Evolutionary conservation across 2,888 invertebrate genomes (phyloP).

Genomic region (Rhingia rostrata): DNA sequence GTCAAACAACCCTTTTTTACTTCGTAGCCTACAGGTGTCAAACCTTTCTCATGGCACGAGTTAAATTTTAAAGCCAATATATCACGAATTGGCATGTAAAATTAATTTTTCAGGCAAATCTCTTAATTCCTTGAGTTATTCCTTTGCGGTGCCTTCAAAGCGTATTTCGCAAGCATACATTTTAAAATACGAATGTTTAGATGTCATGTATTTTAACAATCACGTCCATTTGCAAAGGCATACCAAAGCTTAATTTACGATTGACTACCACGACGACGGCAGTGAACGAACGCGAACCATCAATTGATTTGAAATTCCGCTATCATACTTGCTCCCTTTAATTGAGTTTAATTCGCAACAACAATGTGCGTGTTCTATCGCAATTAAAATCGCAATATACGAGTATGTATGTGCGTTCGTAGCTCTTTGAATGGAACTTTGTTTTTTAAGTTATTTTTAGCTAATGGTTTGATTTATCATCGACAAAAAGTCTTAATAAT

Average conservation of each 20-base stretch:
- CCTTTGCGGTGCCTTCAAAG: not conserved
- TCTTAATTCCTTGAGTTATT: not conserved
- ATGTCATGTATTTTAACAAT: not conserved
- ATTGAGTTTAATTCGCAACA: slow-evolving; percentile 40
- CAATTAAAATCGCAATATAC: slow-evolving; percentile 17
- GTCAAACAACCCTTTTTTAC: too few relatives aligned
- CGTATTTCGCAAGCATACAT: not conserved
- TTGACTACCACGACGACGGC: not conserved
- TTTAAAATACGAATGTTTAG: slow-evolving; percentile 13
- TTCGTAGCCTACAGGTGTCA: too few relatives aligned
- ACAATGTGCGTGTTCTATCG: slow-evolving; percentile 23
- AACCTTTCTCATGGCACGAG: too few relatives aligned
- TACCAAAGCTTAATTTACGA: slow-evolving; percentile 20
- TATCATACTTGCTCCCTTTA: not conserved
- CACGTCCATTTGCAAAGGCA: not conserved
- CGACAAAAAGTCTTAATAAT: slow-evolving; percentile 5
- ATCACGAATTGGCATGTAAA: not conserved
- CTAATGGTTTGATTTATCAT: slow-evolving; percentile 9
- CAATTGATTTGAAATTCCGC: slow-evolving; percentile 41
- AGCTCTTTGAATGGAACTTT: not conserved
- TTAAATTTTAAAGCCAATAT: not conserved
- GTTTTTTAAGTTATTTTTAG: slow-evolving; percentile 23
- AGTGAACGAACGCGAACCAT: not conserved
- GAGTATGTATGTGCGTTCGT: not conserved
- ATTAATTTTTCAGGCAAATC: not conserved